A percentile compares a stretch with the other conserved stretches of the same genome.
Conservation (phyloP, 1,140 invertebrate species). For the Littorina saxatilis region DNA sequence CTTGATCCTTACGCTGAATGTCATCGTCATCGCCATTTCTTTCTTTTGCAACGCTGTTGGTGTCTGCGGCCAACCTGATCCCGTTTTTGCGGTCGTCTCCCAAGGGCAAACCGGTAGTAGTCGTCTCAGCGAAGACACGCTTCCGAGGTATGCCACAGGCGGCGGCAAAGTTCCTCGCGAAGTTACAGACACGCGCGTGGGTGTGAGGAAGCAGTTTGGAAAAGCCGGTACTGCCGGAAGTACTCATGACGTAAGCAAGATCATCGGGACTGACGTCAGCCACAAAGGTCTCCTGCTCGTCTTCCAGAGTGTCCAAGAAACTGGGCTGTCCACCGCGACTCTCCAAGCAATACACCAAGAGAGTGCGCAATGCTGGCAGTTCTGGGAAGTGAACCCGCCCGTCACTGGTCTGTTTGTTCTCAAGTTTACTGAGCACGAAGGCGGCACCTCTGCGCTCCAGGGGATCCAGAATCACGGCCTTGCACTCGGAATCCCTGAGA, state of each 20-base stretch:
- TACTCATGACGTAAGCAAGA: background rate
- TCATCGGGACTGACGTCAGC: background rate
- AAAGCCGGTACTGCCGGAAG: conserved; percentile 12
- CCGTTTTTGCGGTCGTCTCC: too few species aligned
- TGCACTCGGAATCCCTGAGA: background rate
- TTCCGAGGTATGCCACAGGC: background rate
- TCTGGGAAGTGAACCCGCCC: background rate
- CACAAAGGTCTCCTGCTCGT: background rate
- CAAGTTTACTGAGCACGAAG: background rate
- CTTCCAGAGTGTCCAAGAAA: background rate
- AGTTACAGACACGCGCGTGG: background rate
- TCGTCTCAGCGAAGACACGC: too few species aligned
- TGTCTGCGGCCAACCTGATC: too few species aligned
- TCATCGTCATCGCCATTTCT: too few species aligned
- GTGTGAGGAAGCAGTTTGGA: conserved; percentile 2
- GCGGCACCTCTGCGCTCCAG: conserved; percentile 14
- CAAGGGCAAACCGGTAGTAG: too few species aligned
- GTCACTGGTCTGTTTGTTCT: background rate
- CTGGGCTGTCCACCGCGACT: background rate
- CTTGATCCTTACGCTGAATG: too few species aligned
- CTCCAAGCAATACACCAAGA: background rate
- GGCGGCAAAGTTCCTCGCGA: background rate
- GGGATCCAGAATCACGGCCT: background rate
- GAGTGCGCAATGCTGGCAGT: background rate
- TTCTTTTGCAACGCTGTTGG: too few species aligned